phyloP scores from a whole-genome alignment of 1,140 invertebrate genomes.

The Geopemphigus sp. region DNA sequence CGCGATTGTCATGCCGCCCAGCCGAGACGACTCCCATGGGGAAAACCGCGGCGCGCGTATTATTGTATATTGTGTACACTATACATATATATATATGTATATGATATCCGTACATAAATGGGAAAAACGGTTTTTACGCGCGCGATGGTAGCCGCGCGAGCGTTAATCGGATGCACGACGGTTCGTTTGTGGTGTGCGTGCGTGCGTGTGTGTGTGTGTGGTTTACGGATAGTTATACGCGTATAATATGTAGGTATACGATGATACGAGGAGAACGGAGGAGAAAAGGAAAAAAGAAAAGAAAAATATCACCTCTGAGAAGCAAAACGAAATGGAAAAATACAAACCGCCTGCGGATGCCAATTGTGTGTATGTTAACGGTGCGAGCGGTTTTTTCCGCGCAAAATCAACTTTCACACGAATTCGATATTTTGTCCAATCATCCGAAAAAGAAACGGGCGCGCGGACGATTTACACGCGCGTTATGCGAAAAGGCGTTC shows the following conservation, averaged over 20 bases:
- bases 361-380: constrained; percentile 29
- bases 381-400: neutral
- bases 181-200: neutral
- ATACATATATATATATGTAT: neutral
- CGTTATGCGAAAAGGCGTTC: neutral
- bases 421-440: constrained; percentile 24
- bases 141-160: no score
- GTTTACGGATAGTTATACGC: neutral
- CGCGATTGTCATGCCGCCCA: constrained; percentile 4
- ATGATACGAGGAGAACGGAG: neutral
- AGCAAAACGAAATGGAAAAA: constrained; percentile 12
- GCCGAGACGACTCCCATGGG: constrained; percentile 36
- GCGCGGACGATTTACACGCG: neutral
- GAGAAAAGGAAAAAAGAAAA: neutral
- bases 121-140: constrained; percentile 38
- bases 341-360: neutral
- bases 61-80: neutral
- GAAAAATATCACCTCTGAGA: constrained; percentile 15
- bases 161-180: no score
- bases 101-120: neutral
- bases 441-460: constrained; percentile 37
- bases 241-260: neutral
- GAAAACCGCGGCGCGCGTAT: constrained; percentile 7
- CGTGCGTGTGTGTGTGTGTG: no score
- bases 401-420: constrained; percentile 44